phyloP scores from a whole-genome alignment of 2,113 vertebrate genomes.

The Hyla sarda region DNA sequence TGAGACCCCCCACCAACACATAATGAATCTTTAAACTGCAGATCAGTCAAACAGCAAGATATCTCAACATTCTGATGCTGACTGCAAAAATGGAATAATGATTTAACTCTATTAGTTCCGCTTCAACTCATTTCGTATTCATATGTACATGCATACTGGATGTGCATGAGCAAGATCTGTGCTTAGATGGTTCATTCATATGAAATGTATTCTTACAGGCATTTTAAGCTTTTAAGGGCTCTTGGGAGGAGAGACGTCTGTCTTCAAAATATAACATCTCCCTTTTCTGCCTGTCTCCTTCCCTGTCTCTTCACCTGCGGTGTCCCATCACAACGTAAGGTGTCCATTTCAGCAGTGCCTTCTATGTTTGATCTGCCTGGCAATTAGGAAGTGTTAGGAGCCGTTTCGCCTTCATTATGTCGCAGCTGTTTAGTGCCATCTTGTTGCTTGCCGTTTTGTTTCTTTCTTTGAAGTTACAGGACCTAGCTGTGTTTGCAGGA shows the following conservation, averaged over 20 bases:
- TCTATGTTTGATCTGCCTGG: constrained; percentile 54
- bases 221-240: constrained; percentile 32
- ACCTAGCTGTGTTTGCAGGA: constrained; percentile 56
- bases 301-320: constrained; percentile 20
- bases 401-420: constrained; percentile 59
- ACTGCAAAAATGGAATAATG: neutral
- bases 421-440: constrained; percentile 60
- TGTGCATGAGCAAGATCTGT: neutral
- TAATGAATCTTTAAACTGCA: neutral
- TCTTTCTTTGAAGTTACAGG: constrained; percentile 57
- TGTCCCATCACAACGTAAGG: constrained; percentile 44
- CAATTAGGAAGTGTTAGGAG: constrained; percentile 59
- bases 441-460: constrained; percentile 57
- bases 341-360: constrained; percentile 51
- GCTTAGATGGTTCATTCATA: neutral
- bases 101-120: neutral
- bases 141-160: neutral
- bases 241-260: neutral
- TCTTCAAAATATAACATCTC: constrained; percentile 1
- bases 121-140: neutral
- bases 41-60: neutral
- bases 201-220: constrained; percentile 24
- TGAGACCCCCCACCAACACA: neutral
- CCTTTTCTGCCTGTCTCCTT: constrained; percentile 14
- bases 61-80: too few species aligned